Conservation (phyloP, 2,797 vertebrate species). For the Periparus ater region DNA sequence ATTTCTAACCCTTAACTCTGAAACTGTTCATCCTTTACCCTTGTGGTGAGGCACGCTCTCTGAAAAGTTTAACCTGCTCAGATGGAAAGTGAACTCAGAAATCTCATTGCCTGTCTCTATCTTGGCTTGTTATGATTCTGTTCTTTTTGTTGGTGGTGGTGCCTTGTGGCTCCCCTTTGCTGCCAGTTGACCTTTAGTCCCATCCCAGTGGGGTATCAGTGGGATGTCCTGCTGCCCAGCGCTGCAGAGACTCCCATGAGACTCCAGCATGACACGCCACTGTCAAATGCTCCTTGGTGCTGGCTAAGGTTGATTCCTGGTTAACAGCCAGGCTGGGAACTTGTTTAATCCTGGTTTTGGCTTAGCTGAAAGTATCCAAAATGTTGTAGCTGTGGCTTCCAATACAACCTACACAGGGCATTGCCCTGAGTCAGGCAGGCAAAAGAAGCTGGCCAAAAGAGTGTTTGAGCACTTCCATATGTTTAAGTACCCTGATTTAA, state of each 20-base stretch:
- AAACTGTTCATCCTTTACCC: not conserved
- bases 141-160: not conserved
- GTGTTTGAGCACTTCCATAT: not conserved
- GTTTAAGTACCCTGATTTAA: not conserved
- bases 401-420: not conserved
- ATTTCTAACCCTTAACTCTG: not conserved
- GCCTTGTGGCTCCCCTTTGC: not conserved
- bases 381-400: not conserved
- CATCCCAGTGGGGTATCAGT: not conserved
- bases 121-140: not conserved
- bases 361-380: not conserved
- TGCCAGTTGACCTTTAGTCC: not conserved
- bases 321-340: not conserved
- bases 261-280: not conserved
- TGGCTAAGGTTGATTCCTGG: not conserved
- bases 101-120: not conserved
- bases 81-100: not conserved
- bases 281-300: not conserved
- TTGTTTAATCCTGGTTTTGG: not conserved
- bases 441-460: not conserved
- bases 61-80: not conserved
- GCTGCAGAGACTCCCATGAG: not conserved
- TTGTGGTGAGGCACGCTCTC: not conserved
- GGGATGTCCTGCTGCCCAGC: not conserved
- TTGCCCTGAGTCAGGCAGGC: not conserved